Evolutionary conservation across 1,140 invertebrate genomes (phyloP).

Genomic region (Bicyclus anynana): DNA sequence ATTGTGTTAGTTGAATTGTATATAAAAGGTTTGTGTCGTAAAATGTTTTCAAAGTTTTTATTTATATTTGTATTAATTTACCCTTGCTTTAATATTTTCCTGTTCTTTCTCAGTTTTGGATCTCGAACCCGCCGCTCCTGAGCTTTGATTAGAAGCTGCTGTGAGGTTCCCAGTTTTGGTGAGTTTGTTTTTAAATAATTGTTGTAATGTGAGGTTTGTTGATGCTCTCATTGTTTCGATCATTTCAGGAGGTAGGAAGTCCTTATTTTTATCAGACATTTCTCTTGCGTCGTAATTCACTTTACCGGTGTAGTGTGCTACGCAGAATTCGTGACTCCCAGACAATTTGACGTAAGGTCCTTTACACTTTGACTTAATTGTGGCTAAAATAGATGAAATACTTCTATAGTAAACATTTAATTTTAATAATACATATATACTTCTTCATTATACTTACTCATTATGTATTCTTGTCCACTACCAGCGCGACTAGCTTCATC

Average conservation of each 20-base stretch:
- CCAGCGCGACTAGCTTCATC: conserved; percentile 90
- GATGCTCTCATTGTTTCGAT: conserved; percentile 89
- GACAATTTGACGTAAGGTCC: conserved; percentile 80
- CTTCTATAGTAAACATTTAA: not conserved
- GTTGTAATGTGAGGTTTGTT: conserved; percentile 82
- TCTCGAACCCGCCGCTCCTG: conserved; percentile 66
- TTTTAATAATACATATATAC: not conserved
- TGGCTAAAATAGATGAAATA: conserved; percentile 63
- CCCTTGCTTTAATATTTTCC: conserved; percentile 60
- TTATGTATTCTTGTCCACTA: conserved; percentile 77
- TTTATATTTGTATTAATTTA: conserved; percentile 22
- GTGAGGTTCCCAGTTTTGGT: conserved; percentile 91
- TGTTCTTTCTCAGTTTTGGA: conserved; percentile 78
- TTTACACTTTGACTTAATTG: conserved; percentile 73
- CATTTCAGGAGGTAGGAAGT: conserved; percentile 92
- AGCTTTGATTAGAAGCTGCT: conserved; percentile 51
- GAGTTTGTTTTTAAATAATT: conserved; percentile 90
- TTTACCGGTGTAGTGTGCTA: conserved; percentile 91
- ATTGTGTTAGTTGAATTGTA: too few species aligned
- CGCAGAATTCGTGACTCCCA: conserved; percentile 83
- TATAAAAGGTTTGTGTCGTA: too few species aligned
- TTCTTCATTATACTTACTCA: conserved; percentile 53
- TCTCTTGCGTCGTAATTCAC: conserved; percentile 88
- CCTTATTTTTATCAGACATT: conserved; percentile 92
- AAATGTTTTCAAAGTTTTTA: too few species aligned